Percentiles rank a stretch among this genome's conserved stretches.
Evolutionary conservation across 1,140 invertebrate genomes (phyloP).

Genomic region (Riptortus pedestris): DNA sequence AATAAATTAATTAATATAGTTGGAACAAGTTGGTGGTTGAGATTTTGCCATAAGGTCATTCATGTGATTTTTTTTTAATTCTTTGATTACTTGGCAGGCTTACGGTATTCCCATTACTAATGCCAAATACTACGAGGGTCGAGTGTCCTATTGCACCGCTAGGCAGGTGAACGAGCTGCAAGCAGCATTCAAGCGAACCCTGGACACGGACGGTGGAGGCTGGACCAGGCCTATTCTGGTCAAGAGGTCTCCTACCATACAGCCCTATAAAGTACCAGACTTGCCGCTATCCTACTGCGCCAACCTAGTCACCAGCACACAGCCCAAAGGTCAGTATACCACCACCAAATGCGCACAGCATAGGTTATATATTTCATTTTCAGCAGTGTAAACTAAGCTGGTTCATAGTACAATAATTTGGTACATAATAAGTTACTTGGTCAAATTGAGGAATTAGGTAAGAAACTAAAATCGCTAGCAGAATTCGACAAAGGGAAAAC

Average conservation of each 20-base stretch:
- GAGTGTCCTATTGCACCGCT: slow-evolving; percentile 19
- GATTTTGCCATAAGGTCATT: too few relatives aligned
- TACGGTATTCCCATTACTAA: slow-evolving; percentile 27
- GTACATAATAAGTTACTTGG: too few relatives aligned
- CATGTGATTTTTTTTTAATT: background rate
- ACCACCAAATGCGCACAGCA: too few relatives aligned
- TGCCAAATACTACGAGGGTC: slow-evolving; percentile 30
- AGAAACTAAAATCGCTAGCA: too few relatives aligned
- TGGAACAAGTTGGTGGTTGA: too few relatives aligned
- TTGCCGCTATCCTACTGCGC: background rate
- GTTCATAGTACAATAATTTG: too few relatives aligned
- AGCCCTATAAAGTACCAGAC: background rate
- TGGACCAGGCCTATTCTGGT: slow-evolving; percentile 26
- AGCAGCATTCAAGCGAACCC: slow-evolving; percentile 22
- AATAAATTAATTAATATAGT: too few relatives aligned
- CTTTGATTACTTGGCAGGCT: background rate
- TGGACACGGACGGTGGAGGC: slow-evolving; percentile 28
- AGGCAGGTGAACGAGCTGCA: slow-evolving; percentile 24
- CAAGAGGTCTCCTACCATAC: background rate
- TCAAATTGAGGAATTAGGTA: too few relatives aligned
- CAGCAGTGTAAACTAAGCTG: too few relatives aligned
- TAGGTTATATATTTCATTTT: too few relatives aligned
- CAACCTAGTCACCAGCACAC: background rate
- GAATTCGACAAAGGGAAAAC: too few relatives aligned
- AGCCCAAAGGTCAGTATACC: too few relatives aligned